A percentile compares a stretch with the other conserved stretches of the same genome.
Evolutionary conservation across 2,797 vertebrate genomes (phyloP).

Genomic region (Alca torda): DNA sequence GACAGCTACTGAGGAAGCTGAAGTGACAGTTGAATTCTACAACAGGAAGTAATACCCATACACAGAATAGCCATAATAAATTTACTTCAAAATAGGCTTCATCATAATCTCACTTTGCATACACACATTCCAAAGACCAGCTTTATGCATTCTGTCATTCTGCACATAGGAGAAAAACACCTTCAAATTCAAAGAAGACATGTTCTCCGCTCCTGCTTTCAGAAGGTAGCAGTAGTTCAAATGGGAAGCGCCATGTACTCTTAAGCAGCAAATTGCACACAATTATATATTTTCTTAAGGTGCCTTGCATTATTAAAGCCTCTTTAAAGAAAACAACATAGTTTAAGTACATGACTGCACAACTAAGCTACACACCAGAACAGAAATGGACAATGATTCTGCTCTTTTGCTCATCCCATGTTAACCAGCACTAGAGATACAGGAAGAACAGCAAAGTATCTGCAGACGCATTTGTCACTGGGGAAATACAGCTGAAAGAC

Average conservation of each 20-base stretch:
- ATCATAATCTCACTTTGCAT: not conserved
- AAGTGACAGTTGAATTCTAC: not conserved
- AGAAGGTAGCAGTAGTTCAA: constrained; percentile 20
- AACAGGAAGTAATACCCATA: not conserved
- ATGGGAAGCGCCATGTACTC: not conserved
- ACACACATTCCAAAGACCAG: not conserved
- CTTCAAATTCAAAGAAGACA: constrained; percentile 13
- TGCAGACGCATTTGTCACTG: not conserved
- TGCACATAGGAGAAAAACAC: not conserved
- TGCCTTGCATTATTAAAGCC: constrained; percentile 59
- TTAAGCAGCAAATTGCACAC: constrained; percentile 46
- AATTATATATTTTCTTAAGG: constrained; percentile 64
- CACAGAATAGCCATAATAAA: not conserved
- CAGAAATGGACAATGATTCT: constrained; percentile 22
- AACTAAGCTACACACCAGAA: not conserved
- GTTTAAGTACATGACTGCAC: constrained; percentile 35
- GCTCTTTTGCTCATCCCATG: not conserved
- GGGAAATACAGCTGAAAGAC: too few species aligned
- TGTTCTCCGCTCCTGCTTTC: not conserved
- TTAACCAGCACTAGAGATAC: not conserved
- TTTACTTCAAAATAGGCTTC: not conserved
- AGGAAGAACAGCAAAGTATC: not conserved
- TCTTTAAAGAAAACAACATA: constrained; percentile 48
- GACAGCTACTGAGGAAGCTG: not conserved
- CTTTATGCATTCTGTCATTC: constrained; percentile 39